These are phyloP conservation scores for Chionoecetes opilio DNA, from an alignment of 1,140 invertebrate species.

Conservation along the genomic window DNA sequence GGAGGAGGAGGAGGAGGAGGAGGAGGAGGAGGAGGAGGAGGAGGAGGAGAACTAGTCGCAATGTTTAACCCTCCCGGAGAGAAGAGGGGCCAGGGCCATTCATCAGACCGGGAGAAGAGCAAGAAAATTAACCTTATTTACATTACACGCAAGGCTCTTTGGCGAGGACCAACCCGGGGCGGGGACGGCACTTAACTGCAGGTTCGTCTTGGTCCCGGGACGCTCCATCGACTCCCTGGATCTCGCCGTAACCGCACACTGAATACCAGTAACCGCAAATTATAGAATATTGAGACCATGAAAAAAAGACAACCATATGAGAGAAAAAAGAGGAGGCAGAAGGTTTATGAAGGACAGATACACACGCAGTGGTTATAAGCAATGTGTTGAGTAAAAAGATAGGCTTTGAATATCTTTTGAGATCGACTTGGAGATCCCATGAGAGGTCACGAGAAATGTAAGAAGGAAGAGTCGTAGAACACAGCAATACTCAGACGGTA, in stretches of 20 bases:
- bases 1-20: not conserved
- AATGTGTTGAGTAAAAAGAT: slow-evolving; percentile 20
- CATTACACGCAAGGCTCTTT: slow-evolving; percentile 15
- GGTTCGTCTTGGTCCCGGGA: slow-evolving; percentile 13
- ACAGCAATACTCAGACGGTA: not conserved
- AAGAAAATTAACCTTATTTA: slow-evolving; percentile 31
- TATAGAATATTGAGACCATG: not conserved
- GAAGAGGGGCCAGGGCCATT: slow-evolving; percentile 9
- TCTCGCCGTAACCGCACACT: not conserved
- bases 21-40: not conserved
- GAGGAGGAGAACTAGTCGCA: not conserved
- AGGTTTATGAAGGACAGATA: slow-evolving; percentile 8
- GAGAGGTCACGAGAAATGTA: not conserved
- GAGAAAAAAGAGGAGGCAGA: not conserved
- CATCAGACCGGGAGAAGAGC: not conserved
- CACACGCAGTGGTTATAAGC: slow-evolving; percentile 5
- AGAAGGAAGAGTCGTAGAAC: not conserved
- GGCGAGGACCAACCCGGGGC: not conserved
- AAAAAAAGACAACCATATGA: not conserved
- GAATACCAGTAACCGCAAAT: not conserved
- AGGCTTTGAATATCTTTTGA: not conserved
- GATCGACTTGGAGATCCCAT: not conserved
- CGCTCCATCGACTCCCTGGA: slow-evolving; percentile 2
- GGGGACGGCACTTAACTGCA: slow-evolving; percentile 13
- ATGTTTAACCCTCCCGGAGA: slow-evolving; percentile 9